Evolutionary conservation across 2,797 vertebrate genomes (phyloP).

Genomic region (Odontamblyopus rebecca): DNA sequence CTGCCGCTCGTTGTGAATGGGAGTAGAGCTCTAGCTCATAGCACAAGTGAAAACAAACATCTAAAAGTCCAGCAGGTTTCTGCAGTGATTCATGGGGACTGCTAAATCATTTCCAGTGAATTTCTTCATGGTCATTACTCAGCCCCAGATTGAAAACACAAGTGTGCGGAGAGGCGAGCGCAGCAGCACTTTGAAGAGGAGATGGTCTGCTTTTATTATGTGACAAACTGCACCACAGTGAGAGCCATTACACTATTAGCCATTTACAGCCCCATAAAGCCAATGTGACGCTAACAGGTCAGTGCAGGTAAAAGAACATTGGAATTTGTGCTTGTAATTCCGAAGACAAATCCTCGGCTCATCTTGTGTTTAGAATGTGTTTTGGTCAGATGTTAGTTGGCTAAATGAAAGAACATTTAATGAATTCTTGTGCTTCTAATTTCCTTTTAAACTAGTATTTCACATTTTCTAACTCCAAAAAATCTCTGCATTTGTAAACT

Average conservation of each 20-base stretch:
- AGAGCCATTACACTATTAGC: not conserved
- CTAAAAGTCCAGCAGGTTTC: not conserved
- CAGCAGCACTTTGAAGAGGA: not conserved
- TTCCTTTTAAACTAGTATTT: no score
- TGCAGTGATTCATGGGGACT: not conserved
- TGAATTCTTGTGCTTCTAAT: no score
- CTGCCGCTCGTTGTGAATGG: not conserved
- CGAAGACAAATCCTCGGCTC: no score
- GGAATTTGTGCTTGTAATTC: no score
- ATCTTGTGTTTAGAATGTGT: no score
- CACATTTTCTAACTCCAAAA: no score
- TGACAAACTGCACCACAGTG: not conserved
- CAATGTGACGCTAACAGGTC: not conserved
- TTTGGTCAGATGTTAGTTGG: no score
- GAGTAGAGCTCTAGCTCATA: not conserved
- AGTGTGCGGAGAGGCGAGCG: not conserved
- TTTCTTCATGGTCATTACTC: not conserved
- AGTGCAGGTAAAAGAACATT: not conserved
- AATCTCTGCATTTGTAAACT: no score
- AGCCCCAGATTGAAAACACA: not conserved
- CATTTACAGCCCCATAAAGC: slow-evolving; percentile 12
- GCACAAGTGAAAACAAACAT: not conserved
- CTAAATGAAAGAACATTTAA: no score
- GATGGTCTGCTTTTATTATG: slow-evolving; percentile 4
- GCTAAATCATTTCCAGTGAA: not conserved